These are phyloP conservation scores for Allobates femoralis DNA, from an alignment of 2,797 vertebrate species.

Conservation along the genomic window DNA sequence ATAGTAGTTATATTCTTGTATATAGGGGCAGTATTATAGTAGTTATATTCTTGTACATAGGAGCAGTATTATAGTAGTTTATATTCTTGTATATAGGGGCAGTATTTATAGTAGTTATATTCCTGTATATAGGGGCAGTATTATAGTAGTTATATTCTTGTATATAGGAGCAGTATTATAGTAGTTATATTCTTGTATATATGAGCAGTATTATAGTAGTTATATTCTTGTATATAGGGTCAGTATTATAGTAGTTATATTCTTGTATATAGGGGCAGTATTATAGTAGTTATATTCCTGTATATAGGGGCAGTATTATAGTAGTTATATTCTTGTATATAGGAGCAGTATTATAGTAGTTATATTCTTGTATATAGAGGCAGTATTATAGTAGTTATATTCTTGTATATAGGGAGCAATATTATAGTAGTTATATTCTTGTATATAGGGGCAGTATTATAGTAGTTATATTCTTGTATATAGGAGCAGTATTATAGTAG, in stretches of 20 bases:
- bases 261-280: too few species aligned
- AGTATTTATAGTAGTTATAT: slow-evolving; percentile 3
- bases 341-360: slow-evolving; percentile 5
- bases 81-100: slow-evolving; percentile 2
- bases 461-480: not conserved
- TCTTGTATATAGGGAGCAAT: too few species aligned
- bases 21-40: not conserved
- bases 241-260: too few species aligned
- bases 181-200: not conserved
- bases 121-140: not conserved
- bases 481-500: not conserved
- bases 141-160: slow-evolving; percentile 2
- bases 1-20: slow-evolving; percentile 4
- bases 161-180: not conserved
- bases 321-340: slow-evolving; percentile 4
- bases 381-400: too few species aligned
- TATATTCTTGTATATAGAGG: too few species aligned
- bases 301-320: not conserved
- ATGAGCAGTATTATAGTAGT: not conserved
- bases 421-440: too few species aligned
- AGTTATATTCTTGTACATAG: not conserved
- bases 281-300: too few species aligned
- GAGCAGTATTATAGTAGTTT: not conserved
- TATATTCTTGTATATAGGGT: not conserved
- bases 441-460: not conserved